Evolutionary conservation across 1,140 invertebrate genomes (phyloP), one percentile per base, ranked within the genome.

Genomic region (Elysia chlorotica): DNA sequence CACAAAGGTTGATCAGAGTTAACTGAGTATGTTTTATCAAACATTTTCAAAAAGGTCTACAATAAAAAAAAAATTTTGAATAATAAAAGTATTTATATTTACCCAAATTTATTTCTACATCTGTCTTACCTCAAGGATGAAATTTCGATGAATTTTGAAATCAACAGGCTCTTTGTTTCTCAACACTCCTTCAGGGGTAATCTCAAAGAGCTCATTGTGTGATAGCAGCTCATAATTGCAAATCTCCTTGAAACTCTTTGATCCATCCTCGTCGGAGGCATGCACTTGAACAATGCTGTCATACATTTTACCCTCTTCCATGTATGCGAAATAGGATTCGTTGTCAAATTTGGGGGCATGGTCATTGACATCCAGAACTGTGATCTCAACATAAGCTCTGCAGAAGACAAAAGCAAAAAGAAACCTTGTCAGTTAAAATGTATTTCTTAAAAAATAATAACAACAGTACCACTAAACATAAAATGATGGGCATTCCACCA

Each of bases 161-260:
- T 96, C 94, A 76, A 99, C 87, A 0, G 94, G 92, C 81, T 96
- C 94, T 1, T 94, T 97, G 86, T 98, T 98, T 57, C 93, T 91
- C 67, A 99, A 94, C 17, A 92, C 92, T 90, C 95, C 96, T 83
- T 97, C 93, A 81, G 94, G 93, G 86, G 97, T 94, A 83, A 99
- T 96, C 53, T 91, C 91, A 85, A 99, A 98, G 0, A 96, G 97
- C 81, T 84, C 86, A 68, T 83, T 80, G 36, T 91, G 91, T 0
- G 94, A 96, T 0, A 96, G 87, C 74, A 99, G 96, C 84, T 97
- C 94, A 88, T 98, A 99, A 84, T 96, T 95, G 92, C 96, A 98
- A 30, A 98, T 95, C 82, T 96, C 94, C 3, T 95, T 94, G 86
- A 93, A 97, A 76, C 95, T 92, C 19, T 94, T 93, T 1, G 95